Evolutionary conservation across 2,113 vertebrate genomes (phyloP).

Genomic region (Boulengeromyrus knoepffleri): DNA sequence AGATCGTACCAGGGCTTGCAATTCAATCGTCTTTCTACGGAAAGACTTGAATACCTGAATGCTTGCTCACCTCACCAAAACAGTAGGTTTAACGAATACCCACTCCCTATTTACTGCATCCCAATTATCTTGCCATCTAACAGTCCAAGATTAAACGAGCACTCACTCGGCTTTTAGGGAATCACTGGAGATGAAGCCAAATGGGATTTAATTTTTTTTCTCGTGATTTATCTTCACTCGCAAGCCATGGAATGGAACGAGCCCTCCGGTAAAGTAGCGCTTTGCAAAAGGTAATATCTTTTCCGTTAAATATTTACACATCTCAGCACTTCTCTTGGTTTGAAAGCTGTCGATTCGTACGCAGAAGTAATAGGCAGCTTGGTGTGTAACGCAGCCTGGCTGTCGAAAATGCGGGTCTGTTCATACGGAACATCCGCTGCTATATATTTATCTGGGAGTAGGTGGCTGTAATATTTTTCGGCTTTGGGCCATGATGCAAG

Average conservation of each 20-base stretch:
- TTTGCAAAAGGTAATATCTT: constrained; percentile 20
- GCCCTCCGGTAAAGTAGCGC: constrained; percentile 9
- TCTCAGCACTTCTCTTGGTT: background rate
- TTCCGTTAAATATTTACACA: background rate
- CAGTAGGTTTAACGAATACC: background rate
- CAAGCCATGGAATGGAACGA: constrained; percentile 25
- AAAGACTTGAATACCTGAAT: constrained; percentile 11
- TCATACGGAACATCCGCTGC: background rate
- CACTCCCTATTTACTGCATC: background rate
- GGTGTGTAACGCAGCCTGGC: background rate
- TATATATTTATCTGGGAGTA: background rate
- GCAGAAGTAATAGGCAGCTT: background rate
- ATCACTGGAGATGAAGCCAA: constrained; percentile 17
- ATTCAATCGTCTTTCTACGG: constrained; percentile 7
- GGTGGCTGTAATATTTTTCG: background rate
- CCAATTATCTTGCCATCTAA: background rate
- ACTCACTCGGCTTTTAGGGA: constrained; percentile 12
- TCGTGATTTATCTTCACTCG: background rate
- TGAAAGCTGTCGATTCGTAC: constrained; percentile 4
- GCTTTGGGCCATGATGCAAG: background rate
- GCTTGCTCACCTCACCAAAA: background rate
- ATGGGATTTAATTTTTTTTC: constrained; percentile 20
- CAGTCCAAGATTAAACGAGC: background rate
- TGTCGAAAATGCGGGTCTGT: background rate
- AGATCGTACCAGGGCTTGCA: constrained; percentile 11